Evolutionary conservation across 2,888 invertebrate genomes (phyloP), one percentile per base, ranked within the genome.

Genomic region (Argyresthia albistria): DNA sequence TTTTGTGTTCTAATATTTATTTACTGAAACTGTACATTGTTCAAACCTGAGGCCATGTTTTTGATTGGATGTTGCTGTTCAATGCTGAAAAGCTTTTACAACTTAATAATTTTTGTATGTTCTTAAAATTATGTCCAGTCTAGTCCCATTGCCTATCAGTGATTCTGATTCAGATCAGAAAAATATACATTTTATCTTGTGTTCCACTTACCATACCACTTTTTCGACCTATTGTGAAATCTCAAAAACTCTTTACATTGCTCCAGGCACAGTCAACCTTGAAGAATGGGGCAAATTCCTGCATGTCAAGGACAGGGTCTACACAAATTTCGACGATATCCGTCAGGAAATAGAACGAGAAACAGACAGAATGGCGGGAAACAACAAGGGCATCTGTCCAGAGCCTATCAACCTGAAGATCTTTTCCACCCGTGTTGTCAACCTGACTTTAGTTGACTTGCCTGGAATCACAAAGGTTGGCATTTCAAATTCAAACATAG

Each of bases 251-350:
- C 14, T 48, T 37, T 46, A 12, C 25, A 15, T 76, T 73, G 70
- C 76, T 88, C 45, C 64, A 95, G 96, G 95, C 64, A 95, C 96
- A 36, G 80, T 95, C 52, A 94, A 93, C 69, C 77, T 93, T 56
- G 95, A 96, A 60, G 97, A 98, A 87, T 99, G 98, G 98, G 99
- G 95, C 35, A 93, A 94, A 67, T 99, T 99, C 76, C 89, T 99
- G 42, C 99, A 99, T 76, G 93, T 93, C 47, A 97, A 96, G 78
- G 94, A 93, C 66, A 93, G 91, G 81, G 89, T 97, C 52, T 99
- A 91, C 76, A 93, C 93, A 59, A 92, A 98, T 83, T 99, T 99
- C 78, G 91, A 95, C 62, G 94, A 96, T 55, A 95, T 99, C 60
- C 91, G 98, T 8, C 77, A 82, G 60, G 99, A 99, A 88, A 97